Conservation (phyloP, 2,888 invertebrate species). For the Aphidoletes aphidimyza region DNA sequence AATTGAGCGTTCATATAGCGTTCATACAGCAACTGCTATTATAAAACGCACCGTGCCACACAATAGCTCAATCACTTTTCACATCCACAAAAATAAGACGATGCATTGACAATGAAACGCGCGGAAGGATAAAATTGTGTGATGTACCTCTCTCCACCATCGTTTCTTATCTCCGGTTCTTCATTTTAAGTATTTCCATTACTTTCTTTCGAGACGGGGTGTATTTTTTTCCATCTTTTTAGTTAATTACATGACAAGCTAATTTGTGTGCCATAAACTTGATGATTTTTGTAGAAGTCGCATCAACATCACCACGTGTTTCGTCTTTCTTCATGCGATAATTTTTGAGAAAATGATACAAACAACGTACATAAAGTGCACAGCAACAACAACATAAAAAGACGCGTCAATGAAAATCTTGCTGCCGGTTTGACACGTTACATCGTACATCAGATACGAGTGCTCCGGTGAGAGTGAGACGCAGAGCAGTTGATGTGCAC, state of each 20-base stretch:
- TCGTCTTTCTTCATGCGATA: background rate
- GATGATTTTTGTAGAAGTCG: conserved; percentile 24
- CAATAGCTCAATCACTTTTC: no score
- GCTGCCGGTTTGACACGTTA: background rate
- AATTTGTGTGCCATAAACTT: conserved; percentile 43
- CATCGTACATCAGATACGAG: background rate
- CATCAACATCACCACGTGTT: background rate
- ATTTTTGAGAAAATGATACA: background rate
- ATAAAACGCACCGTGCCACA: no score
- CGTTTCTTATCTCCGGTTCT: conserved; percentile 20
- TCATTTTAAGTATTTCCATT: background rate
- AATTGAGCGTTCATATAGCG: conserved; percentile 3
- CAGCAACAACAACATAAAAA: background rate
- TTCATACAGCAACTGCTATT: no score
- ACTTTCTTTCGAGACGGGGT: background rate
- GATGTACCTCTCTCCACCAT: background rate
- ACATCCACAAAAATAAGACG: background rate
- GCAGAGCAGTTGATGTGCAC: conserved; percentile 12
- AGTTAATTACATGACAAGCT: conserved; percentile 49
- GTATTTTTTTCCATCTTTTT: background rate
- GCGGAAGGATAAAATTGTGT: conserved; percentile 8
- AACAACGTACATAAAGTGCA: no score
- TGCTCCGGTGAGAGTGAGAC: background rate
- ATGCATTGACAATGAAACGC: conserved; percentile 23
- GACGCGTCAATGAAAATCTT: background rate